Conservation (phyloP, 1,140 invertebrate species). For the Diachasma alloeum region DNA sequence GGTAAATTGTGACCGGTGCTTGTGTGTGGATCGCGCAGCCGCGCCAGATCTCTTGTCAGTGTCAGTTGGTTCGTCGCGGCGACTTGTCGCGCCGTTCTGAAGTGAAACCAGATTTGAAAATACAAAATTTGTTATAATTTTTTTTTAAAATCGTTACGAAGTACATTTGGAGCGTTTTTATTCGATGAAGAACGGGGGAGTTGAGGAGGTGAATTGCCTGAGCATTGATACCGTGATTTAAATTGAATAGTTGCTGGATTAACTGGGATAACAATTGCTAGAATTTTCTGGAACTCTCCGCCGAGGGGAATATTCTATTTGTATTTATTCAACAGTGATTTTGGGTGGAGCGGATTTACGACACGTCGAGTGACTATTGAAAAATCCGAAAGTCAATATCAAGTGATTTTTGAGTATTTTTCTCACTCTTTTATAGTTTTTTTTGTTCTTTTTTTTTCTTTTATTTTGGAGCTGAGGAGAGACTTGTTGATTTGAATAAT, state of each 20-base stretch:
- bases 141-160: not conserved
- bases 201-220: not conserved
- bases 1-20: slow-evolving; percentile 6
- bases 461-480: not conserved
- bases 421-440: not conserved
- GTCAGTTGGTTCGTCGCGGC: slow-evolving; percentile 45
- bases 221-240: not conserved
- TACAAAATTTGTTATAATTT: not conserved
- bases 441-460: not conserved
- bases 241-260: not conserved
- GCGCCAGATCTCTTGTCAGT: slow-evolving; percentile 37
- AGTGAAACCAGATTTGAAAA: slow-evolving; percentile 14
- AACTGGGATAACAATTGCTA: not conserved
- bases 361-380: not conserved
- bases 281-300: not conserved
- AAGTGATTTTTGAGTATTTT: not conserved
- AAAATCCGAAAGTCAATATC: not conserved
- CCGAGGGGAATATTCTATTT: not conserved
- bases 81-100: slow-evolving; percentile 33
- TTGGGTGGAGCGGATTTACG: not conserved
- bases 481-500: not conserved
- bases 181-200: no score
- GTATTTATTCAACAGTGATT: not conserved
- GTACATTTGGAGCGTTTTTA: not conserved
- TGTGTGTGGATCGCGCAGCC: slow-evolving; percentile 25